Base-by-base conservation (phyloP, 2,888 invertebrate species). In the Drosophila leonis region DNA sequence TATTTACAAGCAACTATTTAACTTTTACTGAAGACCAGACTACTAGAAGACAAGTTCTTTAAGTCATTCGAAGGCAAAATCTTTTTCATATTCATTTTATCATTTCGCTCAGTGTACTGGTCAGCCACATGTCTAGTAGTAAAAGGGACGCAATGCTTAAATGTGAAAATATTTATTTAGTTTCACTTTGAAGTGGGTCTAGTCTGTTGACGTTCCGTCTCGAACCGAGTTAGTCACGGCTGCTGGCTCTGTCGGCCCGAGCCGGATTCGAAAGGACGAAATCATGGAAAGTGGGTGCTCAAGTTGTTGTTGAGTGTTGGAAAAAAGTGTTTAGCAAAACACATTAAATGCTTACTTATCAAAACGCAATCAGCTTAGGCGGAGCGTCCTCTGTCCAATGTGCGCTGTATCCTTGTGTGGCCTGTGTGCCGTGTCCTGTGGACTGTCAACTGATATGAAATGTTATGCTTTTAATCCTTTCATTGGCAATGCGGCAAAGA, bases 301-400 rank as follows among this genome's bases (percentile, higher is more conserved):
- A 48, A 48, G 37, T 35, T 51, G 27, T 20, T 54, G 69, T 62
- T 44, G 78, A 74, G 83, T 83, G 79, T 29, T 86, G 76, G 74
- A 65, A 70, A 79, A 77, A 72, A 69, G 63, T 87, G 83, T 83
- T 84, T 78, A 83, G 84, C 72, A 84, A 89, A 90, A 88, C 83
- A 79, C 88, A 90, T 90, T 88, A 90, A 90, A 88, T 90, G 86
- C 90, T 89, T 89, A 88, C 90, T 82, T 89, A 82, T 89, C 82
- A 79, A 74, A 80, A 78, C 78, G 82, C 85, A 90, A 90, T 89
- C 90, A 82, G 90, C 86, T 89, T 84, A 82, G 83, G 78, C 73
- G 72, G 59, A 70, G 51, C 42, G n/a, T 51, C 62, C 49, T 31
- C 27, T 15, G 15, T 15, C 12, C 31, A 49, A 31, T 18, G 18